Evolutionary conservation across 2,797 vertebrate genomes (phyloP).

Genomic region (Cryptoprocta ferox): DNA sequence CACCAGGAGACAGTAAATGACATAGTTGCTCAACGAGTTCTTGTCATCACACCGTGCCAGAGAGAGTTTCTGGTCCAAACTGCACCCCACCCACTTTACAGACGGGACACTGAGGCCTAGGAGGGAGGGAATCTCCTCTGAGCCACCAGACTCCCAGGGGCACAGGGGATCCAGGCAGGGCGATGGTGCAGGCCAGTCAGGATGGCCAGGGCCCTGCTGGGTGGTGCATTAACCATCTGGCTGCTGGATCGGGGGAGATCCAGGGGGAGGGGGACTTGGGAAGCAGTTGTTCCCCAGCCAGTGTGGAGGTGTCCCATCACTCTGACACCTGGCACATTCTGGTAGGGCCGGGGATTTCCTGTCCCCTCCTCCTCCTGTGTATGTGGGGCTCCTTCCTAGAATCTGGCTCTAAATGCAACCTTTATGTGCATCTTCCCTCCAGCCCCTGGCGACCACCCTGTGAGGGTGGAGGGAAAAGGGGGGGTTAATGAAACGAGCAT

Average conservation of each 20-base stretch:
- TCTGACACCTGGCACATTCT: neutral
- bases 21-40: neutral
- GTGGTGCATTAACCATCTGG: neutral
- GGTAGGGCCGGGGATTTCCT: neutral
- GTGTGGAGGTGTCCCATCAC: neutral
- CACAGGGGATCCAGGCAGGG: neutral
- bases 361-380: accelerated
- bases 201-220: neutral
- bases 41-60: neutral
- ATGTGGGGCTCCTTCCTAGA: neutral
- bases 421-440: neutral
- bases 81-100: neutral
- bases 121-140: neutral
- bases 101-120: neutral
- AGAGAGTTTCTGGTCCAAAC: neutral
- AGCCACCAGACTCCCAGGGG: neutral
- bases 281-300: neutral
- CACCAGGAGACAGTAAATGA: neutral
- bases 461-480: neutral
- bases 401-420: neutral
- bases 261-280: neutral
- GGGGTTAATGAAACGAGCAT: neutral
- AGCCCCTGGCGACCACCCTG: neutral
- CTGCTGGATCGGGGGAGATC: too few species aligned
- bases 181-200: too few species aligned